phyloP scores from a whole-genome alignment of 1,140 invertebrate genomes.

The Leptinotarsa texana region DNA sequence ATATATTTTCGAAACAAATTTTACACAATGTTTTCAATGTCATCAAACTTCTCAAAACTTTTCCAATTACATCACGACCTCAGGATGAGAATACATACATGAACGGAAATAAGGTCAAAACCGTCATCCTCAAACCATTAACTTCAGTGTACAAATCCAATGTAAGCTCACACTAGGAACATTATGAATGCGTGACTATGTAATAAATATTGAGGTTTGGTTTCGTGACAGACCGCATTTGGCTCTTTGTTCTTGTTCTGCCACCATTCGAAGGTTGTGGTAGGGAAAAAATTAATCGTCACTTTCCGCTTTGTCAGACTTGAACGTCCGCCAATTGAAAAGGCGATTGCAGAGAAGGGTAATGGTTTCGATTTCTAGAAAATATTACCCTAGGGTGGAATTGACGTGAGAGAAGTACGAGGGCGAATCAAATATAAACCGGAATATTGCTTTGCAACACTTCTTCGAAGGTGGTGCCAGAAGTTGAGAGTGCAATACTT shows the following conservation, averaged over 20 bases:
- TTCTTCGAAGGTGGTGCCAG: too few species aligned
- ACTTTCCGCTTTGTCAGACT: neutral
- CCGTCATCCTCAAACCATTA: neutral
- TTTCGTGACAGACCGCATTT: neutral
- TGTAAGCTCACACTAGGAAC: neutral
- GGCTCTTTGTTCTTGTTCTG: neutral
- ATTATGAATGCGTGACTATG: neutral
- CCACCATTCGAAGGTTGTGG: neutral
- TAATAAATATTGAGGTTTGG: neutral
- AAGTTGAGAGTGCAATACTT: too few species aligned
- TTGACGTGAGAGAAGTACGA: too few species aligned
- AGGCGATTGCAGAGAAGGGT: neutral
- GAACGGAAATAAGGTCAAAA: neutral
- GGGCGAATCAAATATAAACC: too few species aligned
- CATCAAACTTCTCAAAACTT: too few species aligned
- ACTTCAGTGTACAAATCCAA: neutral
- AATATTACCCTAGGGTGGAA: too few species aligned
- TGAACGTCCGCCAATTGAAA: neutral
- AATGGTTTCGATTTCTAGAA: neutral
- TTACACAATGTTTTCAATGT: too few species aligned
- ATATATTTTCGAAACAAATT: too few species aligned
- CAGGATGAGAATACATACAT: too few species aligned
- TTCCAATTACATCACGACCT: too few species aligned
- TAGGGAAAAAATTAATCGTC: slow-evolving; percentile 2
- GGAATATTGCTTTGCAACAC: too few species aligned